These are phyloP conservation scores for Chloromyia formosa DNA, from an alignment of 2,888 invertebrate species.

Conservation along the genomic window DNA sequence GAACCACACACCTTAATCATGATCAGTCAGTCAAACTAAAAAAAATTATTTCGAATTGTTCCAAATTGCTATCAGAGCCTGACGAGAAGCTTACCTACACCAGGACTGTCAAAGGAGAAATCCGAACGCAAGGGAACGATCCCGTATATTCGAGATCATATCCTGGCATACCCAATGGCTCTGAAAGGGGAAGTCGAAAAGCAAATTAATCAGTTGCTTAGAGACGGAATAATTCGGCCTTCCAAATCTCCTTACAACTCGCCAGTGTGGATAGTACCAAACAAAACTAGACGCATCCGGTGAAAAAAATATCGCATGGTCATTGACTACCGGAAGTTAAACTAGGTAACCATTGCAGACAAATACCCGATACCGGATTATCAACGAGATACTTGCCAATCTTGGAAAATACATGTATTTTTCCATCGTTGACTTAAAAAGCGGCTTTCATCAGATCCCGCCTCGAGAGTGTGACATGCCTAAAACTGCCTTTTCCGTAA, in stretches of 20 bases:
- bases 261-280: constrained; percentile 24
- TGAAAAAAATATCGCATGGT: constrained; percentile 34
- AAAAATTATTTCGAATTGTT: no score
- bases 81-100: no score
- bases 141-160: constrained; percentile 17
- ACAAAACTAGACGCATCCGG: constrained; percentile 22
- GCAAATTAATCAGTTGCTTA: neutral
- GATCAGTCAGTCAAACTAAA: no score
- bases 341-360: constrained; percentile 27
- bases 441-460: constrained; percentile 22
- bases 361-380: constrained; percentile 19
- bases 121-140: neutral
- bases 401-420: constrained; percentile 9
- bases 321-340: no score
- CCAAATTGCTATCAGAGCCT: no score
- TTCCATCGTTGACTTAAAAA: no score
- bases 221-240: constrained; percentile 22
- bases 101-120: no score
- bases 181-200: constrained; percentile 24
- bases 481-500: no score
- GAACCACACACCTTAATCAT: no score
- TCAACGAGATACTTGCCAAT: constrained; percentile 14
- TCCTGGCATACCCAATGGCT: neutral
- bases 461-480: constrained; percentile 10
- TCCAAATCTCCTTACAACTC: constrained; percentile 29